Evolutionary conservation across 2,113 vertebrate genomes (phyloP).

Genomic region (Sigmodon hispidus): DNA sequence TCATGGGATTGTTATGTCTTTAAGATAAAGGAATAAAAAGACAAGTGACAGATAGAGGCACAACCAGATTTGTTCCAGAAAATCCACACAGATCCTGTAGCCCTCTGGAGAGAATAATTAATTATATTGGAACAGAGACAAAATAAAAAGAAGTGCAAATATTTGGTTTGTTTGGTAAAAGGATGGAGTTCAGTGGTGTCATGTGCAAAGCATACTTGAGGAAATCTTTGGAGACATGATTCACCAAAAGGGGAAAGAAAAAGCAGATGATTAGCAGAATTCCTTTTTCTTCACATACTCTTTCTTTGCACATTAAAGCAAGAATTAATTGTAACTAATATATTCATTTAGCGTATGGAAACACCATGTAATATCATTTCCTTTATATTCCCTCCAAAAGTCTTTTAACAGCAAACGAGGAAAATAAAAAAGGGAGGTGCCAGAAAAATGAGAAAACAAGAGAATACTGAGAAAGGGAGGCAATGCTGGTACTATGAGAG

Average conservation of each 20-base stretch:
- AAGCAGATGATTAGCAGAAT: background rate
- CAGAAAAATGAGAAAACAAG: background rate
- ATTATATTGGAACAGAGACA: constrained; percentile 32
- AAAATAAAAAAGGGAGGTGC: background rate
- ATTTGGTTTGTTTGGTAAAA: constrained; percentile 56
- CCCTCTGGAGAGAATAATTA: constrained; percentile 74
- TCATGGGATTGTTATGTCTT: constrained; percentile 48
- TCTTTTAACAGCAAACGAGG: background rate
- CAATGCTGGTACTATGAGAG: background rate
- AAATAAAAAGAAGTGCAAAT: constrained; percentile 74
- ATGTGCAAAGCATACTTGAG: background rate
- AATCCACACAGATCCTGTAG: background rate
- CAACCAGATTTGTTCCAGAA: constrained; percentile 56
- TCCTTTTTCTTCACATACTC: background rate
- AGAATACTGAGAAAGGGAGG: background rate
- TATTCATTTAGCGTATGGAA: constrained; percentile 4
- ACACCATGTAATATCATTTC: background rate
- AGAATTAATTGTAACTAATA: background rate
- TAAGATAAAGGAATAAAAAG: constrained; percentile 59
- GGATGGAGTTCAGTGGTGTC: constrained; percentile 15
- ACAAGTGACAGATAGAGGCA: background rate
- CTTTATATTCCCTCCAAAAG: background rate
- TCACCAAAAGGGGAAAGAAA: constrained; percentile 17
- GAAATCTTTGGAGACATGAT: constrained; percentile 39
- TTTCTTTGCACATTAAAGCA: background rate